Evolutionary conservation across 2,888 invertebrate species (phyloP).

Genomic region (Nephrotoma flavescens): DNA sequence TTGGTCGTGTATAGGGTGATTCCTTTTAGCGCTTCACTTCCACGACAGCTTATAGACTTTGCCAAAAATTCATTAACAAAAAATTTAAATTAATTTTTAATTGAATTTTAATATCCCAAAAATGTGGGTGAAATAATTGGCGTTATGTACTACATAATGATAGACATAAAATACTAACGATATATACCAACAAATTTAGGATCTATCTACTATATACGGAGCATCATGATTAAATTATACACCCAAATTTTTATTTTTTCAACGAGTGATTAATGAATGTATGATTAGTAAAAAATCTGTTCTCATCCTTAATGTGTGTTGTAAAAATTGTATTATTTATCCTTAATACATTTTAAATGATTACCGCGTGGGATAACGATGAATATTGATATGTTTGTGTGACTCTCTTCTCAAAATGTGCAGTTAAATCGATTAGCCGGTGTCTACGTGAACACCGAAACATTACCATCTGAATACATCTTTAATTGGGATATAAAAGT

Average conservation of each 20-base stretch:
- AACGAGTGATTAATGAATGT: neutral
- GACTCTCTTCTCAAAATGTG: neutral
- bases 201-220: neutral
- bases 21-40: too few species aligned
- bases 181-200: neutral
- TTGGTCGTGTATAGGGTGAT: neutral
- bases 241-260: neutral
- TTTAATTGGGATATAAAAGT: neutral
- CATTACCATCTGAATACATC: neutral
- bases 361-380: neutral
- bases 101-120: neutral
- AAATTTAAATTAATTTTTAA: neutral
- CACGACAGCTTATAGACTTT: too few species aligned
- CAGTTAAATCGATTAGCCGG: too few species aligned
- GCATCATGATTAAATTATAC: neutral
- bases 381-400: neutral
- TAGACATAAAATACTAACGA: neutral
- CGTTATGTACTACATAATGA: neutral
- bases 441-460: neutral
- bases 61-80: neutral
- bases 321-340: neutral
- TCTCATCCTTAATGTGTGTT: neutral
- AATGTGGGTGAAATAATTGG: neutral
- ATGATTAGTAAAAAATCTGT: neutral
- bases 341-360: neutral